phyloP scores from a whole-genome alignment of 92 coral and sea anemone genomes.

The Phenganax marumi region DNA sequence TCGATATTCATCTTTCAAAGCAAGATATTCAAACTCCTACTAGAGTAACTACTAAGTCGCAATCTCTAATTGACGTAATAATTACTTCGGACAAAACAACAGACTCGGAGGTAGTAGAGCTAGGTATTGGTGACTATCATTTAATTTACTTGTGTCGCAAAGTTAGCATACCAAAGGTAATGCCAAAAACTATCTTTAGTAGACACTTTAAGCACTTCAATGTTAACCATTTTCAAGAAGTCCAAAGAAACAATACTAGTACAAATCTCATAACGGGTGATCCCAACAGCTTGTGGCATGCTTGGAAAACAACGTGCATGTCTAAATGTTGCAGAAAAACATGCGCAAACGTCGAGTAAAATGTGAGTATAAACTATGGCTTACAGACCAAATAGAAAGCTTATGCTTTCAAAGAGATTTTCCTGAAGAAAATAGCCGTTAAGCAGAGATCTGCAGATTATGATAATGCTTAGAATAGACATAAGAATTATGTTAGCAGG shows the following conservation, averaged over 20 bases:
- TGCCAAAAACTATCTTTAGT: constrained; percentile 1
- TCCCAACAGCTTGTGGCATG: constrained; percentile 11
- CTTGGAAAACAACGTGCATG: constrained; percentile 25
- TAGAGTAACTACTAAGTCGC: too few species aligned
- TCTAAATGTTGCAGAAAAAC: constrained; percentile 22
- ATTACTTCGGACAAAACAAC: neutral
- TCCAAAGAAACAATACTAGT: too few species aligned
- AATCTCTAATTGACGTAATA: constrained; percentile 12
- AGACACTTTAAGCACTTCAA: constrained; percentile 4
- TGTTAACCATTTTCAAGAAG: too few species aligned
- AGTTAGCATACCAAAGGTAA: constrained; percentile 3
- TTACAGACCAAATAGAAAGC: neutral
- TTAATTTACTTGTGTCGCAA: constrained; percentile 8
- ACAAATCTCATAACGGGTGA: neutral
- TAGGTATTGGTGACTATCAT: too few species aligned
- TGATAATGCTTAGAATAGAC: too few species aligned
- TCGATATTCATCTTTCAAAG: too few species aligned
- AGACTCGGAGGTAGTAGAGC: constrained; percentile 5
- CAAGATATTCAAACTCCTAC: too few species aligned
- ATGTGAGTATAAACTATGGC: too few species aligned
- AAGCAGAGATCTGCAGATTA: too few species aligned
- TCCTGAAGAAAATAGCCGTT: too few species aligned
- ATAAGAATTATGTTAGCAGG: too few species aligned
- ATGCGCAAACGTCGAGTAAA: too few species aligned
- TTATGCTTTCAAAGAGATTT: neutral